Percentiles rank a stretch among this genome's conserved stretches.
Conservation (phyloP, 1,140 invertebrate species). For the Grapholita molesta region DNA sequence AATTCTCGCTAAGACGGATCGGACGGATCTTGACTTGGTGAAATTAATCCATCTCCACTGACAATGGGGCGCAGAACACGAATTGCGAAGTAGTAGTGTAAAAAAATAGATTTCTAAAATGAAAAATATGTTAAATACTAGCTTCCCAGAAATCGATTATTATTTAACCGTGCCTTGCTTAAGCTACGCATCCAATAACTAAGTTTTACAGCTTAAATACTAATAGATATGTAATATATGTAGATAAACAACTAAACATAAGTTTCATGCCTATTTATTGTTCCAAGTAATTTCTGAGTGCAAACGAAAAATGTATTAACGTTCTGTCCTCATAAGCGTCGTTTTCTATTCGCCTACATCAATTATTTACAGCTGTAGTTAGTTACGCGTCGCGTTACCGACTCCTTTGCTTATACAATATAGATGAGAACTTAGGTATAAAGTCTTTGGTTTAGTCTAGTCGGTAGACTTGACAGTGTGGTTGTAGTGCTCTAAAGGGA, state of each 20-base stretch:
- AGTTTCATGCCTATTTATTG: not conserved
- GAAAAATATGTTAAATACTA: not conserved
- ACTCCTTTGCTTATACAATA: not conserved
- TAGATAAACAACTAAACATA: no score
- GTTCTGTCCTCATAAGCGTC: not conserved
- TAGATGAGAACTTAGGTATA: not conserved
- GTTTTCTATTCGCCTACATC: not conserved
- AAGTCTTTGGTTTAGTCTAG: conserved; percentile 9
- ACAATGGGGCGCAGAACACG: conserved; percentile 36
- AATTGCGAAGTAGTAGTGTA: not conserved
- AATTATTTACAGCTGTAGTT: conserved; percentile 10
- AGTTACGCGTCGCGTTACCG: conserved; percentile 3
- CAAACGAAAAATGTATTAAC: not conserved
- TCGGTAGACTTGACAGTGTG: not conserved
- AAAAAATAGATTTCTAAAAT: not conserved
- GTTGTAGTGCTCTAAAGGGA: not conserved
- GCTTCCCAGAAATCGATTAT: no score
- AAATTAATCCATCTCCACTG: conserved; percentile 70
- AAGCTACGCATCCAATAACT: no score
- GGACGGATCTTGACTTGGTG: conserved; percentile 61
- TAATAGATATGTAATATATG: no score
- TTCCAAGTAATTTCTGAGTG: not conserved
- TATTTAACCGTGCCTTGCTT: no score
- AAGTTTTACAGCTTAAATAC: no score
- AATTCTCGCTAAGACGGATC: conserved; percentile 53